These are phyloP conservation scores for Phalera bucephala DNA, from an alignment of 2,888 invertebrate species.

Conservation along the genomic window DNA sequence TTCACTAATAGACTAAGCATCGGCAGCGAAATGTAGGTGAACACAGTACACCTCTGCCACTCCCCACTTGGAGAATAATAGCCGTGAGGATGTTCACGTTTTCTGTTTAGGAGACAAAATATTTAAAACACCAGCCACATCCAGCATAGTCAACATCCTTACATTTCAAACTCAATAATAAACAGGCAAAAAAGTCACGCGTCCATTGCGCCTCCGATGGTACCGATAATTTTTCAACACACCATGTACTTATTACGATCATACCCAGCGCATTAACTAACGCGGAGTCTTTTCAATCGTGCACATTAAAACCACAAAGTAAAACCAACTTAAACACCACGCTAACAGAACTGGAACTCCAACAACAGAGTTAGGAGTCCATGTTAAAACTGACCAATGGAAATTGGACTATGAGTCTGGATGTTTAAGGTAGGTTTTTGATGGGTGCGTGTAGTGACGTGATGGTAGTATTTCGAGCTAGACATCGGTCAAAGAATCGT, in stretches of 20 bases:
- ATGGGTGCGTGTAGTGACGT: constrained; percentile 13
- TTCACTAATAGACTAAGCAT: too few species aligned
- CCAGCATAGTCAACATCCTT: constrained; percentile 31
- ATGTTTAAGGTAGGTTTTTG: constrained; percentile 33
- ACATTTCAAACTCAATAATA: constrained; percentile 66
- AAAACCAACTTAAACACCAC: constrained; percentile 28
- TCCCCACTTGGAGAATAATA: neutral
- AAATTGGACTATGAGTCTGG: constrained; percentile 19
- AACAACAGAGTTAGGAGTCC: constrained; percentile 13
- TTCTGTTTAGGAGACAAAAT: too few species aligned
- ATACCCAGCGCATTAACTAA: constrained; percentile 79
- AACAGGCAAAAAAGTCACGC: constrained; percentile 79
- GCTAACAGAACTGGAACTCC: constrained; percentile 22
- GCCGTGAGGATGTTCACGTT: too few species aligned
- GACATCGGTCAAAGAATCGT: constrained; percentile 81
- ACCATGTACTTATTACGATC: constrained; percentile 82
- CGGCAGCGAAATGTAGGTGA: too few species aligned
- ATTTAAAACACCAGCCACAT: neutral
- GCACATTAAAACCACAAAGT: constrained; percentile 4
- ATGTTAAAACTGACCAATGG: constrained; percentile 6
- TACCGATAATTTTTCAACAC: constrained; percentile 82
- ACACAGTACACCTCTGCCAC: too few species aligned
- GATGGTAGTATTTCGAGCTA: constrained; percentile 60
- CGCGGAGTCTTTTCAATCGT: constrained; percentile 57
- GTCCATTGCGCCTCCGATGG: constrained; percentile 80